Conservation (phyloP, 2,797 vertebrate species). For the Balearica regulorum region DNA sequence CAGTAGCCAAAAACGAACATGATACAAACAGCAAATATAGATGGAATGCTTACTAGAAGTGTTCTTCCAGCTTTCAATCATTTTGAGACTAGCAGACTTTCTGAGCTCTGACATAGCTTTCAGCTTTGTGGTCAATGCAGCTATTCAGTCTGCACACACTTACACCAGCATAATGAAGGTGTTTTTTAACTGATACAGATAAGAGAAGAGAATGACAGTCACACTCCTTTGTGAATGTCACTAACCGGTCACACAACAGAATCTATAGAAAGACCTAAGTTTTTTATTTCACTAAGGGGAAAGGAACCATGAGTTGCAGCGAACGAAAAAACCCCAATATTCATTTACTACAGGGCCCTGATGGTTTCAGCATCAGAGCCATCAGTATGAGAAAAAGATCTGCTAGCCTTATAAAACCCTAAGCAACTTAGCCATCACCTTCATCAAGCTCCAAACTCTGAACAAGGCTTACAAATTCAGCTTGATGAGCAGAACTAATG, state of each 20-base stretch:
- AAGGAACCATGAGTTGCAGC: background rate
- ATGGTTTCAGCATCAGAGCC: background rate
- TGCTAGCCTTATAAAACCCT: background rate
- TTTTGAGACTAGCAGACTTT: background rate
- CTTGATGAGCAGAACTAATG: background rate
- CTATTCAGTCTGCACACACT: background rate
- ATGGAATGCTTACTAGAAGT: background rate
- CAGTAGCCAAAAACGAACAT: background rate
- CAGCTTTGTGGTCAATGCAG: background rate
- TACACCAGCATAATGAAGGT: background rate
- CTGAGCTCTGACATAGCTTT: background rate
- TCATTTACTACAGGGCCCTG: background rate
- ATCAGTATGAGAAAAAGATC: background rate
- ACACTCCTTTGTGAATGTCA: background rate
- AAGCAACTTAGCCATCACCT: background rate
- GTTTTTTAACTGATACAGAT: background rate
- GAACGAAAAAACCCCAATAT: background rate
- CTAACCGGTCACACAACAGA: background rate
- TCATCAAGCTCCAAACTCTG: background rate
- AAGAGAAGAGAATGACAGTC: background rate
- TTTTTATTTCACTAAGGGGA: background rate
- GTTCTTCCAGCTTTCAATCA: background rate
- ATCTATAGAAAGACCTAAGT: background rate
- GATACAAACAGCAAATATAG: background rate
- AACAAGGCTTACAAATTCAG: background rate